Conservation (phyloP, 2,888 invertebrate species). For the Odontomyia ornata region DNA sequence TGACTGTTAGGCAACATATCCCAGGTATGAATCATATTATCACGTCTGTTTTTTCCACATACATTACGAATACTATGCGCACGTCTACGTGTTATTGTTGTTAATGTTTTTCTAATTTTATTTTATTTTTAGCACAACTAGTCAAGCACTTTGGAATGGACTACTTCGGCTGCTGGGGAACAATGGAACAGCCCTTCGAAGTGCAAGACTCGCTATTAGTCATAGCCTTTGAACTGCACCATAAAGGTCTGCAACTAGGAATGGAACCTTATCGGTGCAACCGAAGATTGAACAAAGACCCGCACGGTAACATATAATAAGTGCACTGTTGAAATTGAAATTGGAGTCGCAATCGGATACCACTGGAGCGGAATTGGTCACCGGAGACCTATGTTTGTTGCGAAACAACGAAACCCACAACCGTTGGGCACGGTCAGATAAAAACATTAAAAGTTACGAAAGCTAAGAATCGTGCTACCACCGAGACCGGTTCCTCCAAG, state of each 20-base stretch:
- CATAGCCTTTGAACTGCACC: neutral
- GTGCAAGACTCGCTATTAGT: neutral
- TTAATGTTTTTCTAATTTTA: neutral
- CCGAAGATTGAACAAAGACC: neutral
- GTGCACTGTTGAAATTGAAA: neutral
- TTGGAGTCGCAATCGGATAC: neutral
- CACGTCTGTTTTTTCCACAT: slow-evolving; percentile 21
- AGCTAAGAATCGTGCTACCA: neutral
- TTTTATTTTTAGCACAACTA: neutral
- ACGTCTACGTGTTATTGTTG: too few species aligned
- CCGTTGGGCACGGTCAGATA: neutral
- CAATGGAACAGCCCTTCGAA: neutral
- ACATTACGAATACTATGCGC: neutral
- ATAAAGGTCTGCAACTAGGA: neutral
- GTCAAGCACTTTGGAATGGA: neutral
- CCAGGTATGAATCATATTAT: slow-evolving; percentile 34
- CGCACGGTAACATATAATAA: neutral
- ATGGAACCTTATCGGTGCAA: neutral
- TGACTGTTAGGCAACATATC: neutral
- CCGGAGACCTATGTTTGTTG: neutral
- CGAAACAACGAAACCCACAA: neutral
- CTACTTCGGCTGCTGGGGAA: neutral
- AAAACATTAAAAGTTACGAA: neutral
- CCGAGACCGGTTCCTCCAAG: neutral
- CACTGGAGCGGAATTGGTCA: neutral